A percentile compares a stretch with the other conserved stretches of the same genome.
Evolutionary conservation across 2,888 invertebrate species (phyloP).

Genomic region (Melipona bicolor): DNA sequence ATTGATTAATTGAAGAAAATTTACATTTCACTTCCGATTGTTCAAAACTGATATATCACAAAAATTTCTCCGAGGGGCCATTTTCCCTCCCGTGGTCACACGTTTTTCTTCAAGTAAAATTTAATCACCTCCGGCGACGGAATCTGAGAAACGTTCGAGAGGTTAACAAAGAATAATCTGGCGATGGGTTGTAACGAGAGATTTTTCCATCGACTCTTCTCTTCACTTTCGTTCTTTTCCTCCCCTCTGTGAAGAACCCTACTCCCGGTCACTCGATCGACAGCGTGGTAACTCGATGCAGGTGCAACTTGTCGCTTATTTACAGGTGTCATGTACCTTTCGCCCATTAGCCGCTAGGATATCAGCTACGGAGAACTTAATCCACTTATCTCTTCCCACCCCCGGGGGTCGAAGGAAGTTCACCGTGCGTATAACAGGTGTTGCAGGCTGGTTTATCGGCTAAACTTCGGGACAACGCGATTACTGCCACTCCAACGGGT

Average conservation of each 20-base stretch:
- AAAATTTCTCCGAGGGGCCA: too few relatives aligned
- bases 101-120: neutral
- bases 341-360: conserved; percentile 65
- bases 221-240: too few relatives aligned
- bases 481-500: conserved; percentile 63
- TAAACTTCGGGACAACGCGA: conserved; percentile 72
- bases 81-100: too few relatives aligned
- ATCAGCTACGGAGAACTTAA: conserved; percentile 69
- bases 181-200: neutral
- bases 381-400: conserved; percentile 69
- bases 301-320: conserved; percentile 48
- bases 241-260: too few relatives aligned
- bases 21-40: neutral
- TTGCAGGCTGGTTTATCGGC: conserved; percentile 69
- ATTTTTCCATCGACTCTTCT: neutral
- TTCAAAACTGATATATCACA: too few relatives aligned
- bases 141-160: neutral
- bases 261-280: conserved; percentile 17
- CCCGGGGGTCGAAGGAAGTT: conserved; percentile 59
- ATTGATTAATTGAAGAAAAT: neutral
- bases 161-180: neutral
- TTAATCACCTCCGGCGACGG: neutral
- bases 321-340: conserved; percentile 60
- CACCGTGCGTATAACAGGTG: conserved; percentile 67
- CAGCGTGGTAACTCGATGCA: conserved; percentile 33